These are phyloP conservation scores for Caenorhabditis virilis DNA, from an alignment of 2,888 invertebrate genomes.

Conservation along the genomic window DNA sequence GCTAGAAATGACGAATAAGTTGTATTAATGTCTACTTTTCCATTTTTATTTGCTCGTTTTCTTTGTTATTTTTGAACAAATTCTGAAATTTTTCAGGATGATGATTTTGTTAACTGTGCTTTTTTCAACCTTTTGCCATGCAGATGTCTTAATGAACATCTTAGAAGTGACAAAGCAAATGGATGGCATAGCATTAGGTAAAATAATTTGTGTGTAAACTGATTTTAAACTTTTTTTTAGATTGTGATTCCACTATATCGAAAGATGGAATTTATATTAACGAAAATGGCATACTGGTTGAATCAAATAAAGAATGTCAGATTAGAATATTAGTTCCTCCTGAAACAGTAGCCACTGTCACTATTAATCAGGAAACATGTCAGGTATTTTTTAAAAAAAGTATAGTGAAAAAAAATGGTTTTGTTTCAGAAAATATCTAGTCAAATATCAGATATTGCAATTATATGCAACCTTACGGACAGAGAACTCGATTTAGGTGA, in stretches of 20 bases:
- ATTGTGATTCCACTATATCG: conserved; percentile 8
- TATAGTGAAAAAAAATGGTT: background rate
- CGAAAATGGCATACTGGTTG: conserved; percentile 1
- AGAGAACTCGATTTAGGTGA: conserved; percentile 11
- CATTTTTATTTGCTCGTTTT: too few species aligned
- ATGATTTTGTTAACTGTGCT: too few species aligned
- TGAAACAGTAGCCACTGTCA: conserved; percentile 7
- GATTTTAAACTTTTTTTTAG: too few species aligned
- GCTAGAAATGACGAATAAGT: too few species aligned
- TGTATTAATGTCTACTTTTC: too few species aligned
- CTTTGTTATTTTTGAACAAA: too few species aligned
- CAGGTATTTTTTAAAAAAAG: conserved; percentile 8
- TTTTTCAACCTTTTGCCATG: too few species aligned
- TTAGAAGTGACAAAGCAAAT: too few species aligned
- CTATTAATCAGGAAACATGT: conserved; percentile 15
- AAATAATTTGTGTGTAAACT: too few species aligned
- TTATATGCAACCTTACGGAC: conserved; percentile 12
- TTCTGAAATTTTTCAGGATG: too few species aligned
- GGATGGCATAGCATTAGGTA: too few species aligned
- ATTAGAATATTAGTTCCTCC: conserved; percentile 12
- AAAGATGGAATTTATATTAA: conserved; percentile 8
- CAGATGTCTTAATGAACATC: too few species aligned
- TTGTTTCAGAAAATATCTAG: conserved; percentile 20
- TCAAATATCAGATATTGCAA: conserved; percentile 4
- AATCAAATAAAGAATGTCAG: conserved; percentile 2